Evolutionary conservation across 1,140 invertebrate genomes (phyloP), one percentile per base, ranked within the genome.

Genomic region (Choristoneura fumiferana): DNA sequence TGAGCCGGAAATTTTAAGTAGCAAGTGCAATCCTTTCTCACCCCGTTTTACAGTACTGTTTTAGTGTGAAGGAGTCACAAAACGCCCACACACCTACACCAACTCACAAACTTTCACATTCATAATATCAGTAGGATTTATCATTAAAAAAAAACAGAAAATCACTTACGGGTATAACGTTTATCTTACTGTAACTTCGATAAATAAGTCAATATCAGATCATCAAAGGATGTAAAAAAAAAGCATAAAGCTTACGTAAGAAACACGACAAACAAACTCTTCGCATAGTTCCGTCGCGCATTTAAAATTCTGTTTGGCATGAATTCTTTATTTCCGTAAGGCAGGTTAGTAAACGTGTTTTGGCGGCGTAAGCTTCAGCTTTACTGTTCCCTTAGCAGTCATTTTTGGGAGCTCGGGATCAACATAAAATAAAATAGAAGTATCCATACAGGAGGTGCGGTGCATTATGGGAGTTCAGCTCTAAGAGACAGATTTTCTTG

Each of bases 341-440:
- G 54, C 63, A 73, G 71, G 68, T 73, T 74, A 67, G 69, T 72
- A 75, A 67, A 69, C 71, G 68, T 62, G 69, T 67, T 73, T 66
- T 57, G 70, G 65, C 57, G 61, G 56, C 69, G 67, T 71, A 75
- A 71, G 68, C 62, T 53, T 63, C 49, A 67, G 73, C 66, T 74
- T 82, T 79, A 76, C 62, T 65, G 72, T 73, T 84, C 79, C 79
- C 79, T 73, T 55, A 76, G 67, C 69, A 73, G 71, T 72, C 73
- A 71, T 84, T 76, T 63, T 61, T 71, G 62, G 69, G 67, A 75
- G 67, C 68, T 61, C 17, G 54, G 74, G 78, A 84, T 78, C 69
- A 75, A 73, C 73, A 74, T 84, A 78, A 81, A 79, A 84, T 82
- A 77, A 84, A 81, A 81, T 80, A 76, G 74, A 80, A 79, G 73